Evolutionary conservation across 1,140 invertebrate species (phyloP).

Genomic region (Zaprionus inermis): DNA sequence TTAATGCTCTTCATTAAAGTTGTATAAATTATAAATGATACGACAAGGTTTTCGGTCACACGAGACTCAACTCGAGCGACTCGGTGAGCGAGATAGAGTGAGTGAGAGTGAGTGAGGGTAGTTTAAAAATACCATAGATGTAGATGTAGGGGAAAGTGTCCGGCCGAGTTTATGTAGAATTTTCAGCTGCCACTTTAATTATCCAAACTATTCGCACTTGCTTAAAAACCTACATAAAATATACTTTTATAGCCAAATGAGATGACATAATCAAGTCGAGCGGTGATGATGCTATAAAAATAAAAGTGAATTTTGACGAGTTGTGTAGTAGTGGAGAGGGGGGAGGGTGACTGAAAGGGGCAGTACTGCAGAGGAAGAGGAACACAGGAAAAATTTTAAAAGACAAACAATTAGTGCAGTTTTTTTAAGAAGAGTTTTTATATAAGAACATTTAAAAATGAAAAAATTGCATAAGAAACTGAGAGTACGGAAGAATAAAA

Average conservation of each 20-base stretch:
- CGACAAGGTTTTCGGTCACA: constrained; percentile 47
- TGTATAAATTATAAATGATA: constrained; percentile 79
- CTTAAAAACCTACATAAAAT: constrained; percentile 12
- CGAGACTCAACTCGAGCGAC: background rate
- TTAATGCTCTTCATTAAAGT: constrained; percentile 81
- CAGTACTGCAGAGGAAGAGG: too few species aligned
- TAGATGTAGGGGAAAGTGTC: background rate
- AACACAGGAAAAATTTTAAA: too few species aligned
- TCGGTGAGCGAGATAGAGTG: background rate
- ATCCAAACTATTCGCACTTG: constrained; percentile 20
- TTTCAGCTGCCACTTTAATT: constrained; percentile 12
- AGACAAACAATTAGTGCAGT: background rate
- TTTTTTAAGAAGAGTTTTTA: too few species aligned
- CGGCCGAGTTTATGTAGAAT: background rate
- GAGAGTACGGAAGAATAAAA: too few species aligned
- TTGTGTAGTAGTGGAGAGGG: background rate
- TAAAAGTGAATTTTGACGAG: constrained; percentile 23
- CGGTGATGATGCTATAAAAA: constrained; percentile 8
- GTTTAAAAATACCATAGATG: background rate
- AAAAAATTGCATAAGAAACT: too few species aligned
- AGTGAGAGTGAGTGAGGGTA: background rate
- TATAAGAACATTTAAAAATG: too few species aligned
- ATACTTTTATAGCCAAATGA: constrained; percentile 1
- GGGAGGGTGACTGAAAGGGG: too few species aligned
- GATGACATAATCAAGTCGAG: constrained; percentile 31